phyloP scores from a whole-genome alignment of 2,888 invertebrate species.

The Lomographa bimaculata region DNA sequence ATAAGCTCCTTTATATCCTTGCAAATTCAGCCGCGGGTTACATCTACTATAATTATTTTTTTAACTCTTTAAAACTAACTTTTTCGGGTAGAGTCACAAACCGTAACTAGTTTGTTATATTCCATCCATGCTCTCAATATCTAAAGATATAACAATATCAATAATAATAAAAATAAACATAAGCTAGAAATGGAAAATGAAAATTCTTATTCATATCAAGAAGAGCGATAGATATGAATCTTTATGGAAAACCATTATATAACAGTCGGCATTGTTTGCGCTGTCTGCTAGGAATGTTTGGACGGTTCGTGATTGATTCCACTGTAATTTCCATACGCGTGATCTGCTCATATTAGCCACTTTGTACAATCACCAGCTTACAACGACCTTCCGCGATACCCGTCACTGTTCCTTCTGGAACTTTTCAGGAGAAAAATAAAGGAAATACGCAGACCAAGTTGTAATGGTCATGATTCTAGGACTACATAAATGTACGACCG shows the following conservation, averaged over 20 bases:
- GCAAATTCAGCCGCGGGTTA: too few relatives aligned
- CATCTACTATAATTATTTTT: too few relatives aligned
- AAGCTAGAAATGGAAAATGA: slow-evolving; percentile 23
- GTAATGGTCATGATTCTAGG: slow-evolving; percentile 61
- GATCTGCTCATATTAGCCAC: slow-evolving; percentile 78
- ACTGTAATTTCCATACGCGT: slow-evolving; percentile 82
- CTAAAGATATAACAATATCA: slow-evolving; percentile 7
- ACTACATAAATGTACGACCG: slow-evolving; percentile 68
- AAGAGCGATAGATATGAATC: slow-evolving; percentile 52
- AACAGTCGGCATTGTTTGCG: slow-evolving; percentile 65
- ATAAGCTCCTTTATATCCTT: too few relatives aligned
- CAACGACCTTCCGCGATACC: slow-evolving; percentile 38
- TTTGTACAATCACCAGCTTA: slow-evolving; percentile 62
- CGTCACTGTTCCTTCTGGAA: slow-evolving; percentile 22
- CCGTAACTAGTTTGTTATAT: too few relatives aligned
- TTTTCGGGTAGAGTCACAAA: too few relatives aligned
- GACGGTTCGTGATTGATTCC: slow-evolving; percentile 79
- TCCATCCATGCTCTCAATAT: slow-evolving; percentile 3
- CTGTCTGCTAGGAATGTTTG: slow-evolving; percentile 69
- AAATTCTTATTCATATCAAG: slow-evolving; percentile 37
- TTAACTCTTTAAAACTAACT: too few relatives aligned
- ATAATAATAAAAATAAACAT: slow-evolving; percentile 17
- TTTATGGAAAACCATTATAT: slow-evolving; percentile 64
- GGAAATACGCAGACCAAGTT: slow-evolving; percentile 51
- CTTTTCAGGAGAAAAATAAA: slow-evolving; percentile 40